Base-by-base conservation (phyloP, 1,140 invertebrate genomes). In the Sinonovacula constricta region DNA sequence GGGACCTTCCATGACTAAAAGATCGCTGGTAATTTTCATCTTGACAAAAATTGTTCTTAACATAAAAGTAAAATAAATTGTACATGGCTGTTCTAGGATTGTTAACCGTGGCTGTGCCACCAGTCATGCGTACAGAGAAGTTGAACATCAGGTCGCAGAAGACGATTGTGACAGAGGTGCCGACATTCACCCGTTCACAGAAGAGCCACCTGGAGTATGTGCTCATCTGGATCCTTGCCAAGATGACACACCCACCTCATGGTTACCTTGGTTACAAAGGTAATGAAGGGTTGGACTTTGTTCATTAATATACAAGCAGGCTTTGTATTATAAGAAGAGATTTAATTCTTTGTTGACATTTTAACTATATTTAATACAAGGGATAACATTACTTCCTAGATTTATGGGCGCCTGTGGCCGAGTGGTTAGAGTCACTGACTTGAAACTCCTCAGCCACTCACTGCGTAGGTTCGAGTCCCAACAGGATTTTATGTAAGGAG, bases 261-360 rank as follows among this genome's bases (percentile, higher is more conserved):
- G 75, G 75, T 39, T 77, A 59, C 31, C 56, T 68, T 45, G 75
- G 75, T 22, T 77, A 77, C 24, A 77, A 77, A 68, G 74, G 74
- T 76, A 31, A 49, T n/a, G n/a, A n/a, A n/a, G n/a, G n/a, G n/a
- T n/a, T n/a, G n/a, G n/a, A n/a, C n/a, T n/a, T n/a, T n/a, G n/a
- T n/a, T n/a, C n/a, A n/a, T n/a, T n/a, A n/a, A n/a, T n/a, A n/a
- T n/a, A n/a, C n/a, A n/a, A n/a, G n/a, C n/a, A n/a, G n/a, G n/a
- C n/a, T n/a, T n/a, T n/a, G n/a, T n/a, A n/a, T n/a, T n/a, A n/a
- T n/a, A n/a, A n/a, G n/a, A n/a, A n/a, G n/a, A n/a, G n/a, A n/a
- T n/a, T n/a, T n/a, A n/a, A n/a, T n/a, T n/a, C n/a, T n/a, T n/a
- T n/a, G n/a, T n/a, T n/a, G n/a, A n/a, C n/a, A n/a, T n/a, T n/a